Percentiles rank a stretch among this genome's conserved stretches.
Evolutionary conservation across 1,140 invertebrate species (phyloP).

Genomic region (Plutomurus gul): DNA sequence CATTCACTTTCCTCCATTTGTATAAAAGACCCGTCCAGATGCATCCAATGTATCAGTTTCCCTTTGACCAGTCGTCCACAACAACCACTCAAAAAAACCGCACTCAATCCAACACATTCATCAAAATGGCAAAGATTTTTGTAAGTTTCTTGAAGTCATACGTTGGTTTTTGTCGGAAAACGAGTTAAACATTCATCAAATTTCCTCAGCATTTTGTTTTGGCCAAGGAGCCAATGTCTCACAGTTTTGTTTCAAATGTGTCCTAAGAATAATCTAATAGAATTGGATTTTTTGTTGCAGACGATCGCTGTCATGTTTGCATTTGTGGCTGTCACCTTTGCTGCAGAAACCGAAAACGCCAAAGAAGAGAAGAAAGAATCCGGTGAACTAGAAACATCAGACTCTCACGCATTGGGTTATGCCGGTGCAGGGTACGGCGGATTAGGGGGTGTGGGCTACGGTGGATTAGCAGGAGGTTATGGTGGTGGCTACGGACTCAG

Average conservation of each 20-base stretch:
- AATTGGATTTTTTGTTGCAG: neutral
- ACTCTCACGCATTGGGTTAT: neutral
- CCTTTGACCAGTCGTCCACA: neutral
- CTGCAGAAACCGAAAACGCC: neutral
- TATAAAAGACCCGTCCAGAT: too few species aligned
- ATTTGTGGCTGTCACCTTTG: neutral
- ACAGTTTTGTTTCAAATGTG: conserved; percentile 1
- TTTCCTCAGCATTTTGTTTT: neutral
- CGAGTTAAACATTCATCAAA: neutral
- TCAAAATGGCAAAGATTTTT: neutral
- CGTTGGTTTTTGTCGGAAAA: neutral
- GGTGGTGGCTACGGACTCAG: neutral
- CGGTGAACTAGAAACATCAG: neutral
- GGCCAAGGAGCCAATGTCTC: too few species aligned
- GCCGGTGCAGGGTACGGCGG: neutral
- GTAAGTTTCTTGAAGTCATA: neutral
- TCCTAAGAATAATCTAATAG: too few species aligned
- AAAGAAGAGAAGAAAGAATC: neutral
- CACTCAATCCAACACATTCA: neutral
- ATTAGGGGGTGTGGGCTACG: neutral
- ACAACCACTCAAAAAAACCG: neutral
- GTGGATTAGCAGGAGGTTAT: neutral
- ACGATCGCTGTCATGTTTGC: neutral
- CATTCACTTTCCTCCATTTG: neutral
- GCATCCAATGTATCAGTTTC: neutral